These are phyloP conservation scores for Sarcophilus harrisii DNA, from an alignment of 2,797 vertebrate genomes.

Conservation along the genomic window DNA sequence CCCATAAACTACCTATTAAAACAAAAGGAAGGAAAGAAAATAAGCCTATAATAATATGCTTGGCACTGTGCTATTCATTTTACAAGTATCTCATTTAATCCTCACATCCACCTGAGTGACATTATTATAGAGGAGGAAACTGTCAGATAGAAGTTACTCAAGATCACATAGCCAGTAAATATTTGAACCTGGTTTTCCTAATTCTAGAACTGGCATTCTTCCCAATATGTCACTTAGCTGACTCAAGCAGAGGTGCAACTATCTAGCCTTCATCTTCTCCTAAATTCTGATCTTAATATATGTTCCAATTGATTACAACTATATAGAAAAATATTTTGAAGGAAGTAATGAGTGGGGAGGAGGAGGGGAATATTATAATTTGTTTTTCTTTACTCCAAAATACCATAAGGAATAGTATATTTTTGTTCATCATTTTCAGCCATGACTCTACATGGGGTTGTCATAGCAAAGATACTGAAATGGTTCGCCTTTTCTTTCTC, in stretches of 20 bases:
- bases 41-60: background rate
- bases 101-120: background rate
- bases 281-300: background rate
- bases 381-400: background rate
- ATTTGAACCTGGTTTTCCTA: background rate
- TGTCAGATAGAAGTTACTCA: background rate
- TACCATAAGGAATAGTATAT: background rate
- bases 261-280: background rate
- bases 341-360: background rate
- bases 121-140: background rate
- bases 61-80: background rate
- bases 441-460: too few relatives aligned
- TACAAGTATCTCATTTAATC: background rate
- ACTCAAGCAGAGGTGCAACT: background rate
- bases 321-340: background rate
- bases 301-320: background rate
- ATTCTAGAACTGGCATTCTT: background rate
- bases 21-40: background rate
- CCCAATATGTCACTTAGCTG: background rate
- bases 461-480: background rate
- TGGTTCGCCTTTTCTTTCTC: background rate
- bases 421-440: too few relatives aligned
- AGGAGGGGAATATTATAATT: background rate
- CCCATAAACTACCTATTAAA: background rate
- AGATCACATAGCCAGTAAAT: background rate